These are phyloP conservation scores for Zaprionus camerounensis DNA, from an alignment of 1,140 invertebrate genomes.

Conservation along the genomic window DNA sequence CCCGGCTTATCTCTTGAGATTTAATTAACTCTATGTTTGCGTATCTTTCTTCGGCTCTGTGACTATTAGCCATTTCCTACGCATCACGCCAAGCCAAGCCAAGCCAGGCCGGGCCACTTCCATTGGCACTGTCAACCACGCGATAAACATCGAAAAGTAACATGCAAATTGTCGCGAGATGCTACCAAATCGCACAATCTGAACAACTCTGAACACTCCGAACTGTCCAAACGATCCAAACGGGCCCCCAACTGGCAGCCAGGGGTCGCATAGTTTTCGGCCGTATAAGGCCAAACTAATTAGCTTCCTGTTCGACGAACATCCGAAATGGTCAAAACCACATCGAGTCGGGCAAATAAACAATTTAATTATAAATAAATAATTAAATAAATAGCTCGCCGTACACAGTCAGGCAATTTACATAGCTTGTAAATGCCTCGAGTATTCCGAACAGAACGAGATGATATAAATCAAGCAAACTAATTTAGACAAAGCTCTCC, in stretches of 20 bases:
- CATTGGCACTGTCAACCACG: conserved; percentile 36
- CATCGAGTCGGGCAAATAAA: conserved; percentile 61
- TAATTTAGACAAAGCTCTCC: conserved; percentile 65
- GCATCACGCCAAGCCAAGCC: conserved; percentile 17
- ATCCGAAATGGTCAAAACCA: conserved; percentile 65
- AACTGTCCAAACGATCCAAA: conserved; percentile 3
- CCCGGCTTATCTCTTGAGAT: conserved; percentile 34
- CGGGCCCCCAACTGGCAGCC: conserved; percentile 43
- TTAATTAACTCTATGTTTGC: conserved; percentile 43
- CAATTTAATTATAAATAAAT: conserved; percentile 82
- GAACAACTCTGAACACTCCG: not conserved
- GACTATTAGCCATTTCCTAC: conserved; percentile 43
- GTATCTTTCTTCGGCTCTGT: conserved; percentile 19
- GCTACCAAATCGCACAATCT: conserved; percentile 30
- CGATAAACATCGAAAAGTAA: conserved; percentile 42
- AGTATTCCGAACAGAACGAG: conserved; percentile 6
- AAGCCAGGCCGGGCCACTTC: not conserved
- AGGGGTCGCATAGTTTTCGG: conserved; percentile 71
- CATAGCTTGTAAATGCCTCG: conserved; percentile 69
- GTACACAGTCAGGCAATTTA: conserved; percentile 66
- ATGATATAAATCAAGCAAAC: conserved; percentile 67
- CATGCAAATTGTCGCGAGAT: conserved; percentile 49
- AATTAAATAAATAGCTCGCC: conserved; percentile 72
- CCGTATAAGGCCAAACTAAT: conserved; percentile 74
- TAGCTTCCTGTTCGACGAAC: conserved; percentile 66